Evolutionary conservation across 2,797 vertebrate genomes (phyloP).

Genomic region (Clarias laeviceps): DNA sequence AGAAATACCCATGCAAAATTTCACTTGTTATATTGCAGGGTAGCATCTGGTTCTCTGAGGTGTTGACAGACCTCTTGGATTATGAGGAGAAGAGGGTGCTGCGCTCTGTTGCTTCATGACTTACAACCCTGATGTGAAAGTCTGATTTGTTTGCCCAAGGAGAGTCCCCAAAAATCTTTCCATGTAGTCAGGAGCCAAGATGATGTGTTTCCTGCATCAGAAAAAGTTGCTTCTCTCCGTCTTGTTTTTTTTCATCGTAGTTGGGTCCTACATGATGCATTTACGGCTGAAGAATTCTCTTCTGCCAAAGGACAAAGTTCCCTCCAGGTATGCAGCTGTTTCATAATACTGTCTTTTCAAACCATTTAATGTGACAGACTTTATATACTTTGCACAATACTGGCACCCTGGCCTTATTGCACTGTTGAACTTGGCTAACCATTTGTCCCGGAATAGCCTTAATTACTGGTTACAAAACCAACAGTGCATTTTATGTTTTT

Average conservation of each 20-base stretch:
- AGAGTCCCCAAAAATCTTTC: slow-evolving; percentile 57
- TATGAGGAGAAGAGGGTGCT: neutral
- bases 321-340: neutral
- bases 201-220: slow-evolving; percentile 48
- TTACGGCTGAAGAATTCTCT: slow-evolving; percentile 36
- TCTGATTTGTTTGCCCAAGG: neutral
- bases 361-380: neutral
- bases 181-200: slow-evolving; percentile 2
- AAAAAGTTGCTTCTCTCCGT: slow-evolving; percentile 51
- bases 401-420: neutral
- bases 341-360: neutral
- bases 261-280: slow-evolving; percentile 61
- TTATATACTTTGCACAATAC: neutral
- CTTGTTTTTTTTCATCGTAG: slow-evolving; percentile 37
- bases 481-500: neutral
- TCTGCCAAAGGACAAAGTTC: neutral
- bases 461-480: too few species aligned
- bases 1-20: neutral
- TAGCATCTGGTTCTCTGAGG: neutral
- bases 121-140: neutral
- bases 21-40: slow-evolving; percentile 22
- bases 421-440: neutral
- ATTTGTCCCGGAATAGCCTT: neutral
- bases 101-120: neutral
- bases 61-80: neutral